These are phyloP conservation scores for Rhynchotus rufescens DNA, from an alignment of 2,797 vertebrate genomes.

Conservation along the genomic window DNA sequence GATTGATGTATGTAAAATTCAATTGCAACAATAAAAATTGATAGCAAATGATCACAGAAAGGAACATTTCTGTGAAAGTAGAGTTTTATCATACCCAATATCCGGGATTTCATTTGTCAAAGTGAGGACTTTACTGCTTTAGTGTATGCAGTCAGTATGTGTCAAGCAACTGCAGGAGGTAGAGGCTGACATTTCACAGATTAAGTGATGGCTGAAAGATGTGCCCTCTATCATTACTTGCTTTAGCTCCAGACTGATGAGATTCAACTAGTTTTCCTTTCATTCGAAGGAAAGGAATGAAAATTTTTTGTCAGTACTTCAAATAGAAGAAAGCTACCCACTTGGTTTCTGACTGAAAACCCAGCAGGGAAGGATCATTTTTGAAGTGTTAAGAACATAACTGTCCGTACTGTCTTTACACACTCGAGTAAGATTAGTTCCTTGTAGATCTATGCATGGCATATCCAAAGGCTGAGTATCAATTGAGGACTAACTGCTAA, in stretches of 20 bases:
- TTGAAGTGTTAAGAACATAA: constrained; percentile 54
- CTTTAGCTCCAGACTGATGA: background rate
- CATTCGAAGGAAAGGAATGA: background rate
- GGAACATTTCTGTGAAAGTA: background rate
- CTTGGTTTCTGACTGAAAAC: constrained; percentile 55
- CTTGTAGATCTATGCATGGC: background rate
- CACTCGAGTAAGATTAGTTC: constrained; percentile 9
- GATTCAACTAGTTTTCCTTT: constrained; percentile 18
- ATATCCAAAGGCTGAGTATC: background rate
- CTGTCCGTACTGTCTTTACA: background rate
- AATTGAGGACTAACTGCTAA: background rate
- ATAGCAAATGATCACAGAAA: background rate
- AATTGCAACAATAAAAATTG: background rate
- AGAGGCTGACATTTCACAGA: background rate
- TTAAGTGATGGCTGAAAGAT: background rate
- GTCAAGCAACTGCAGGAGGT: background rate
- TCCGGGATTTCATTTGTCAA: background rate
- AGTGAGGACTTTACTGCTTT: background rate
- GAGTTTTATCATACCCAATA: background rate
- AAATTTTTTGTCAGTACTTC: background rate
- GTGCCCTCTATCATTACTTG: background rate
- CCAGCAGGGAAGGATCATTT: constrained; percentile 59
- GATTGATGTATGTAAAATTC: background rate
- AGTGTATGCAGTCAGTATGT: background rate
- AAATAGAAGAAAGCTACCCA: constrained; percentile 1